Conservation (phyloP, 1,140 invertebrate genomes). For the Wasmannia auropunctata region DNA sequence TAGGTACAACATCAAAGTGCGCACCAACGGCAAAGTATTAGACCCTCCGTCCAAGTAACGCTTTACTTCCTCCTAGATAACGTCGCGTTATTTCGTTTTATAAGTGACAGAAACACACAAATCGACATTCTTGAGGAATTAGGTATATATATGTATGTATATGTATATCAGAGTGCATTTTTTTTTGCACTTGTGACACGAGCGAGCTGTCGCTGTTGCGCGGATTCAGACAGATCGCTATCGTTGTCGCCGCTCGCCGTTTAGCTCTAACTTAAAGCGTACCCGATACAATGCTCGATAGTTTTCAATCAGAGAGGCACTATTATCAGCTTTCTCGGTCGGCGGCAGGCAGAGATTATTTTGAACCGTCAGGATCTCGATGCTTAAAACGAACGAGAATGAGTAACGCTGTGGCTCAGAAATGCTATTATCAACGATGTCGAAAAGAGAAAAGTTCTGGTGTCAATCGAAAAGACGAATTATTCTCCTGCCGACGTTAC, state of each 20-base stretch:
- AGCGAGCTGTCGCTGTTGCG: slow-evolving; percentile 1
- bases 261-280: slow-evolving; percentile 40
- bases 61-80: slow-evolving; percentile 71
- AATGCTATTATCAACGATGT: not conserved
- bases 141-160: slow-evolving; percentile 48
- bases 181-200: slow-evolving; percentile 30
- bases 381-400: not conserved
- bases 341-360: slow-evolving; percentile 39
- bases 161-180: slow-evolving; percentile 40
- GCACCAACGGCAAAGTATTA: slow-evolving; percentile 85
- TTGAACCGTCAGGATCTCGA: slow-evolving; percentile 8
- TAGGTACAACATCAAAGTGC: slow-evolving; percentile 84
- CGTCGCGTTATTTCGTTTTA: slow-evolving; percentile 68
- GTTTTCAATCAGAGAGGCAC: slow-evolving; percentile 16
- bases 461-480: not conserved
- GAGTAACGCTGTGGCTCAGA: not conserved
- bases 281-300: slow-evolving; percentile 51
- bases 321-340: slow-evolving; percentile 45
- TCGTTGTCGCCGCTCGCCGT: slow-evolving; percentile 47
- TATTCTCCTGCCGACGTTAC: slow-evolving; percentile 54
- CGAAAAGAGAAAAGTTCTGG: not conserved
- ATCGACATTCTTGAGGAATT: slow-evolving; percentile 58
- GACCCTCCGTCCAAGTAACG: slow-evolving; percentile 84
- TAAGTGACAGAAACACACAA: slow-evolving; percentile 51
- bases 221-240: not conserved